phyloP scores from a whole-genome alignment of 1,140 invertebrate species.

The Oedothorax gibbosus region DNA sequence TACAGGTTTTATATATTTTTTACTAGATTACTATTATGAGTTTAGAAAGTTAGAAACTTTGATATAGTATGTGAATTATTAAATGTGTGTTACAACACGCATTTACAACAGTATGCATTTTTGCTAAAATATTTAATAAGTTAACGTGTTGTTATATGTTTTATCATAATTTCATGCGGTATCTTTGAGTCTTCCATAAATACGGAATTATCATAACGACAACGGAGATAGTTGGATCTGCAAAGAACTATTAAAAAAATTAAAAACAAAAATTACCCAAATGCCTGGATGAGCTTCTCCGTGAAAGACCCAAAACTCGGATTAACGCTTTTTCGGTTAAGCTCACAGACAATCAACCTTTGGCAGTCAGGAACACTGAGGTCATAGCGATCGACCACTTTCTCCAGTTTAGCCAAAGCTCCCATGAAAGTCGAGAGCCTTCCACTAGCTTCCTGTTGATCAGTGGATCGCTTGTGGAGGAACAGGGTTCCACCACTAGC shows the following conservation, averaged over 20 bases:
- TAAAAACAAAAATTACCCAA: slow-evolving; percentile 55
- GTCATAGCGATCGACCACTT: slow-evolving; percentile 58
- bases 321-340: slow-evolving; percentile 59
- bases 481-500: slow-evolving; percentile 14
- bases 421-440: slow-evolving; percentile 36
- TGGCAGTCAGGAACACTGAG: slow-evolving; percentile 62
- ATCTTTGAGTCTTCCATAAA: not conserved
- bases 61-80: no score
- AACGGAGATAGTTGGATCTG: not conserved
- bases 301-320: slow-evolving; percentile 60
- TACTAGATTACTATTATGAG: no score
- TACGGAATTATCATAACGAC: not conserved
- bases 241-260: not conserved
- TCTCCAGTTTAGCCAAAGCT: slow-evolving; percentile 47
- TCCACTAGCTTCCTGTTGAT: slow-evolving; percentile 6
- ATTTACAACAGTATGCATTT: no score
- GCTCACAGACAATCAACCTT: slow-evolving; percentile 58
- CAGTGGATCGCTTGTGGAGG: slow-evolving; percentile 43
- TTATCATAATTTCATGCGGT: not conserved
- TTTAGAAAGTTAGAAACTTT: no score
- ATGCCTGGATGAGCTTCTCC: slow-evolving; percentile 58
- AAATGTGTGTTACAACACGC: no score
- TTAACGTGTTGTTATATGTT: no score
- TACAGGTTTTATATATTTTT: no score
- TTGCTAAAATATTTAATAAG: no score